Evolutionary conservation across 2,113 vertebrate genomes (phyloP).

Genomic region (Ornithorhynchus anatinus): DNA sequence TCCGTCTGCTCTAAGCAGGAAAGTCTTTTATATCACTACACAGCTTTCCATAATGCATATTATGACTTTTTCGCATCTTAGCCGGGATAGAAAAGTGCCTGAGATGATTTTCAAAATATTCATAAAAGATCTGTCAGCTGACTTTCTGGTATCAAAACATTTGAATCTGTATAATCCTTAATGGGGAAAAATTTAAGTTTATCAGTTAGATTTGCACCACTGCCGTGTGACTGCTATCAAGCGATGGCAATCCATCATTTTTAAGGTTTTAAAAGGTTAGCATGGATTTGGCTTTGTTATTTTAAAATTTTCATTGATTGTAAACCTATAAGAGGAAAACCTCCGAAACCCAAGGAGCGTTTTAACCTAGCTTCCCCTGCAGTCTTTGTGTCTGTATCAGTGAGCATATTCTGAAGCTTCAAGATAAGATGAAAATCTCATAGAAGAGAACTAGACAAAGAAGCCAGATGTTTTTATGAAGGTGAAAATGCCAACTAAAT

Average conservation of each 20-base stretch:
- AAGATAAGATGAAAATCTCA: neutral
- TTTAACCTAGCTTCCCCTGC: neutral
- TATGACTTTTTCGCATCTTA: slow-evolving; percentile 63
- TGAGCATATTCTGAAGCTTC: neutral
- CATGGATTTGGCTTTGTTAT: slow-evolving; percentile 14
- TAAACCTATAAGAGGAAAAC: slow-evolving; percentile 9
- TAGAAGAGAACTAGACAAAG: neutral
- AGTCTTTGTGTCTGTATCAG: neutral
- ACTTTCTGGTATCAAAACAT: slow-evolving; percentile 45
- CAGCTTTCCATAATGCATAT: slow-evolving; percentile 68
- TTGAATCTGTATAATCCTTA: slow-evolving; percentile 20
- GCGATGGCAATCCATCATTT: slow-evolving; percentile 42
- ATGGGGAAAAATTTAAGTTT: slow-evolving; percentile 29
- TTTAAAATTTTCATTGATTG: slow-evolving; percentile 24
- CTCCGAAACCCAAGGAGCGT: slow-evolving; percentile 1
- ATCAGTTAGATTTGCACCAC: slow-evolving; percentile 47
- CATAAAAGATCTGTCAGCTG: slow-evolving; percentile 63
- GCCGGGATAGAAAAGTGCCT: slow-evolving; percentile 48
- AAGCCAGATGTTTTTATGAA: neutral
- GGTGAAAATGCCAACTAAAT: neutral
- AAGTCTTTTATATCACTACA: slow-evolving; percentile 61
- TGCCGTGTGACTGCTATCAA: slow-evolving; percentile 9
- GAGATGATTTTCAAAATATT: slow-evolving; percentile 55
- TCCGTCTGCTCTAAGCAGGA: slow-evolving; percentile 70
- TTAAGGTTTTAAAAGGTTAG: slow-evolving; percentile 48